These are phyloP conservation scores for Danaus chrysippus DNA, from an alignment of 2,888 invertebrate species.

Conservation along the genomic window DNA sequence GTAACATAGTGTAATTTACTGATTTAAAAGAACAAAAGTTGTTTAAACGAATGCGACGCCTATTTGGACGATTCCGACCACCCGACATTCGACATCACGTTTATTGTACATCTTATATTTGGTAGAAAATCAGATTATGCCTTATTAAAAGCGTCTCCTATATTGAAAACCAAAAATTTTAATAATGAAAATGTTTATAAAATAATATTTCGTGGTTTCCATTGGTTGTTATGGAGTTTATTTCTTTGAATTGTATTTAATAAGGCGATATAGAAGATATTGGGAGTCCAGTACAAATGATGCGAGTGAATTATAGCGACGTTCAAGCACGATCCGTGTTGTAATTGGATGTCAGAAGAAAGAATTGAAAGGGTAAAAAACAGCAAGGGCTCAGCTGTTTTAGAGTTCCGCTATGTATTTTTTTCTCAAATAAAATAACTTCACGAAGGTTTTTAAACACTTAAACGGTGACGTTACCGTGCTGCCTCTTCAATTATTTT, in stretches of 20 bases:
- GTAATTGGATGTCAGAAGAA: conserved; percentile 22
- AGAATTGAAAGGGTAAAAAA: conserved; percentile 14
- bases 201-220: neutral
- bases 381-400: conserved; percentile 2
- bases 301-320: conserved; percentile 22
- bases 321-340: conserved; percentile 20
- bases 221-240: neutral
- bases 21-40: conserved; percentile 9
- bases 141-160: no score
- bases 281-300: conserved; percentile 31
- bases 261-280: conserved; percentile 20
- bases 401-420: neutral
- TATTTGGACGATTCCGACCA: conserved; percentile 2
- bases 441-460: no score
- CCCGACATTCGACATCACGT: neutral
- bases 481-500: no score
- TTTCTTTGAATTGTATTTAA: conserved; percentile 18
- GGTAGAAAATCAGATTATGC: neutral
- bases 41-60: conserved; percentile 7
- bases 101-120: conserved; percentile 3
- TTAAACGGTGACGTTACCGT: no score
- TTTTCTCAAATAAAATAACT: no score
- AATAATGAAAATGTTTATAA: neutral
- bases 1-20: conserved; percentile 7
- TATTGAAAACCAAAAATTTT: no score